Percentiles rank a stretch among this genome's conserved stretches.
phyloP scores from a whole-genome alignment of 1,140 invertebrate species.

The Drosophila bipectinata region DNA sequence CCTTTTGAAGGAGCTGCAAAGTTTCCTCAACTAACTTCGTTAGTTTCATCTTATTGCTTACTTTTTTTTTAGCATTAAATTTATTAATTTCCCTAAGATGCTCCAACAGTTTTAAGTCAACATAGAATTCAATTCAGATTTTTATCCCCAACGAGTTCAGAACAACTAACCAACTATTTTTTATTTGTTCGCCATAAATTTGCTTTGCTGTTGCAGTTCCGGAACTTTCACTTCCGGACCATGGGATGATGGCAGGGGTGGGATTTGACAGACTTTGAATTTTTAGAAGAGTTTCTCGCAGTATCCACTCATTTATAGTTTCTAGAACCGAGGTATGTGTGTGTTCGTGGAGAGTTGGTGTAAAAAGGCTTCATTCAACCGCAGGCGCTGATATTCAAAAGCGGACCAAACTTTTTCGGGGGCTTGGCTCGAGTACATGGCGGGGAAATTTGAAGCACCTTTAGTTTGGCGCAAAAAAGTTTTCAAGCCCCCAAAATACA shows the following conservation, averaged over 20 bases:
- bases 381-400: slow-evolving; percentile 46
- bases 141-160: slow-evolving; percentile 31
- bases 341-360: not conserved
- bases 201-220: slow-evolving; percentile 25
- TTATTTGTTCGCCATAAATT: slow-evolving; percentile 35
- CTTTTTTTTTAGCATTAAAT: slow-evolving; percentile 18
- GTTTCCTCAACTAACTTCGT: slow-evolving; percentile 19
- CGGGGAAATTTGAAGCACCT: slow-evolving; percentile 45
- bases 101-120: slow-evolving; percentile 32
- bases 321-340: not conserved
- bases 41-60: not conserved
- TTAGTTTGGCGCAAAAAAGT: slow-evolving; percentile 21
- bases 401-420: slow-evolving; percentile 36
- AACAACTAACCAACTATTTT: slow-evolving; percentile 23
- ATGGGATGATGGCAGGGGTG: not conserved
- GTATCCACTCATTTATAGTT: slow-evolving; percentile 13
- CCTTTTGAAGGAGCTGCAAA: slow-evolving; percentile 17
- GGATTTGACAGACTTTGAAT: slow-evolving; percentile 50
- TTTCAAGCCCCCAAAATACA: slow-evolving; percentile 22
- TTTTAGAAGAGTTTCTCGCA: slow-evolving; percentile 15
- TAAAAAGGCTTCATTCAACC: slow-evolving; percentile 39
- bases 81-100: slow-evolving; percentile 36
- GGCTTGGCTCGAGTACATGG: slow-evolving; percentile 8
- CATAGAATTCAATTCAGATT: slow-evolving; percentile 29
- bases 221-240: slow-evolving; percentile 18